A percentile compares a stretch with the other conserved stretches of the same genome.
These are phyloP conservation scores for Clupea harengus DNA, from an alignment of 2,113 vertebrate genomes.

Conservation along the genomic window DNA sequence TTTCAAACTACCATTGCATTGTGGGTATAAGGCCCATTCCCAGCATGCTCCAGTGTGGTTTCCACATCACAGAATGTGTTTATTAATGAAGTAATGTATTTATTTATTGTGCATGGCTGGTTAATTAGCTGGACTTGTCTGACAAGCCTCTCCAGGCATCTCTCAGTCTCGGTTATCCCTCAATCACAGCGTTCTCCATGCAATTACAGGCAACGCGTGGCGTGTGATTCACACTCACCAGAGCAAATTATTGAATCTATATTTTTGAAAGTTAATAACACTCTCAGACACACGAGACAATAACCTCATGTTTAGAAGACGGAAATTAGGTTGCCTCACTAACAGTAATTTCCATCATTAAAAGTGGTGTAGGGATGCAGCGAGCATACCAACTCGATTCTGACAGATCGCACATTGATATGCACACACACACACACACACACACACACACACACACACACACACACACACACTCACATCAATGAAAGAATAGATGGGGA, in stretches of 20 bases:
- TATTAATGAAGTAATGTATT: not conserved
- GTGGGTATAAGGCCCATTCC: not conserved
- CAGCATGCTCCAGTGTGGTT: not conserved
- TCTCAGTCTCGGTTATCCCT: conserved; percentile 31
- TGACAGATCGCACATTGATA: not conserved
- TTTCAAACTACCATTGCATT: no score
- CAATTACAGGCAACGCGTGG: conserved; percentile 29
- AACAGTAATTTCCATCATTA: conserved; percentile 19
- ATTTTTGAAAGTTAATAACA: conserved; percentile 45
- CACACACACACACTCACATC: not conserved
- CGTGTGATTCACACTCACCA: conserved; percentile 35
- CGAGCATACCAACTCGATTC: not conserved
- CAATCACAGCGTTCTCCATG: conserved; percentile 34
- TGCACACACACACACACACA: not conserved
- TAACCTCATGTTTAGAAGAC: not conserved
- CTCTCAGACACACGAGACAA: conserved; percentile 31
- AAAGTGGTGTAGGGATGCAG: not conserved
- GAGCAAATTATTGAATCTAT: conserved; percentile 53
- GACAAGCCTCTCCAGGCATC: conserved; percentile 33
- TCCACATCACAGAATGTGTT: not conserved
- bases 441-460: not conserved
- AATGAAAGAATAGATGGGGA: not conserved
- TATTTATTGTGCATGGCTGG: conserved; percentile 3
- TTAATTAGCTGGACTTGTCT: conserved; percentile 41
- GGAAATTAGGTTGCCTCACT: conserved; percentile 9